Evolutionary conservation across 2,113 vertebrate species (phyloP).

Genomic region (Nothocercus julius): DNA sequence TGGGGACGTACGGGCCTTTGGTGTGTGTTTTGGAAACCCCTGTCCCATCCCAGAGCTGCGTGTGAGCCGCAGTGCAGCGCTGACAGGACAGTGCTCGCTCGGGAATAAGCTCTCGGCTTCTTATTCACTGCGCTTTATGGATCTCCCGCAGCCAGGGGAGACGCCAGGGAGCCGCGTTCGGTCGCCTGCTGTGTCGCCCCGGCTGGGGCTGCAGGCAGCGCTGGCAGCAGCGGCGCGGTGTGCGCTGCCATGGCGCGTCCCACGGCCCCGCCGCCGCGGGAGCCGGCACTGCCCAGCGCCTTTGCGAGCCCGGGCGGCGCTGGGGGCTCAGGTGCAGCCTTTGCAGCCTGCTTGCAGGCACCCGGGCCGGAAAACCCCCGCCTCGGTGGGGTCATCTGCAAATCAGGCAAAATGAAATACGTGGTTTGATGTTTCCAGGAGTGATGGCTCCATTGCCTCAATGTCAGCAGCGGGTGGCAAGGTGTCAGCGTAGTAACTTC

Average conservation of each 20-base stretch:
- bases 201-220: too few species aligned
- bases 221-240: too few species aligned
- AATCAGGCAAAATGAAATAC: neutral
- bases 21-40: neutral
- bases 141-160: neutral
- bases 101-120: neutral
- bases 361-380: neutral
- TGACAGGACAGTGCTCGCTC: neutral
- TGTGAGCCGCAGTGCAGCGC: neutral
- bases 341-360: neutral
- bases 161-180: neutral
- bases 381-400: neutral
- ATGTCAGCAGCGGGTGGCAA: neutral
- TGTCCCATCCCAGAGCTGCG: neutral
- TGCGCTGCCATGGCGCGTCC: too few species aligned
- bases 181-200: neutral
- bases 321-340: neutral
- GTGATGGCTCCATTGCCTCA: too few species aligned
- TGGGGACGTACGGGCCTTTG: accelerated
- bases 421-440: neutral
- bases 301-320: neutral
- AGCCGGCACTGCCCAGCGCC: neutral
- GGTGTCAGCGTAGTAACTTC: too few species aligned
- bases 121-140: neutral
- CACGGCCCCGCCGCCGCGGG: neutral